Conservation (phyloP, 2,888 invertebrate genomes). For the Drosophila eohydei region DNA sequence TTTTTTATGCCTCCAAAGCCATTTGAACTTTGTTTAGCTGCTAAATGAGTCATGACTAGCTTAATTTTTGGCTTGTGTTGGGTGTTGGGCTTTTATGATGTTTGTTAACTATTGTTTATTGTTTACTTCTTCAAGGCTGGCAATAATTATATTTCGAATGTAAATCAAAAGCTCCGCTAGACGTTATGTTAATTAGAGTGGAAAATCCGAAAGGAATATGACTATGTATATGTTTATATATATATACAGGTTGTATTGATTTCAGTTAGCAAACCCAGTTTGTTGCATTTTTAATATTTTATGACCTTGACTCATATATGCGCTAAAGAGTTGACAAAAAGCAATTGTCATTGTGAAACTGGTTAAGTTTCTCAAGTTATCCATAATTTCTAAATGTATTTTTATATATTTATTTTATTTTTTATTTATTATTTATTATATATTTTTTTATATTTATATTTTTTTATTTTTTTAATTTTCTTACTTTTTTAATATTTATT, state of each 20-base stretch:
- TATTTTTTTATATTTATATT: too few species aligned
- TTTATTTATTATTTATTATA: too few species aligned
- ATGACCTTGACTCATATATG: not conserved
- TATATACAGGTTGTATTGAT: not conserved
- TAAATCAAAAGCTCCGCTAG: constrained; percentile 6
- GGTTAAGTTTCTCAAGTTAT: not conserved
- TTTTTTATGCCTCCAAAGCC: not conserved
- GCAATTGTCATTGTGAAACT: not conserved
- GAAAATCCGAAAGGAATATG: constrained; percentile 5
- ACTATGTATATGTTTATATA: not conserved
- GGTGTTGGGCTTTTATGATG: not conserved
- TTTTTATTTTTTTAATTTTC: too few species aligned
- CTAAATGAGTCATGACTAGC: constrained; percentile 1
- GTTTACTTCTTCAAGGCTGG: not conserved
- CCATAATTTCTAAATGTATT: not conserved
- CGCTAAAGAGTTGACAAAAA: not conserved
- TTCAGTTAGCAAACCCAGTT: too few species aligned
- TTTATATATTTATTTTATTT: too few species aligned
- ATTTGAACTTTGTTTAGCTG: not conserved
- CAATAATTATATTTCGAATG: constrained; percentile 6
- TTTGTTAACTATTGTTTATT: constrained; percentile 3
- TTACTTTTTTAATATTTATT: too few species aligned
- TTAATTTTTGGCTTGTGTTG: not conserved
- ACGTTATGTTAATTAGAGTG: constrained; percentile 10
- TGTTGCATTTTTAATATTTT: too few species aligned